Base-by-base conservation (phyloP, 2,888 invertebrate species). In the Drosophila rellima region DNA sequence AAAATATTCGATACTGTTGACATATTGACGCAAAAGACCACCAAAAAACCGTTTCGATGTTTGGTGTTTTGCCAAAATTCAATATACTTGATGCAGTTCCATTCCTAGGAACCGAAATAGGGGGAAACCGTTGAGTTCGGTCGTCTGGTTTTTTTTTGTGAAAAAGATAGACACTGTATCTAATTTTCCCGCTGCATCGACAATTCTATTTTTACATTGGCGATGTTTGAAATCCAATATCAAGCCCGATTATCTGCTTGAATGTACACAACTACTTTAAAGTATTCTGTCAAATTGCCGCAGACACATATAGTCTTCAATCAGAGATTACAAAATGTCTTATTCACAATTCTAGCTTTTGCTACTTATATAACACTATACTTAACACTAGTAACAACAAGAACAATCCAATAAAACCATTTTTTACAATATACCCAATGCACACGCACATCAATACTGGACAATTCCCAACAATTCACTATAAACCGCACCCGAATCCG, bases 371-470 rank as follows among this genome's bases (percentile, higher is more conserved):
- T n/a, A n/a, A n/a, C 13, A 18, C 4, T 13, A n/a, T 48, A 33
- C 33, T 33, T 20, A 33, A 33, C 31, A 33, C 18, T 18, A 18
- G 5, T 7, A 45, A 26, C 45, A 74, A 54, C 26, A 31, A 63
- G 60, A 48, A 31, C 52, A 59, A 65, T 63, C 52, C 51, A 40
- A 40, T 29, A 13, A 52, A 78, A 65, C 50, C 29, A 33, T 65
- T 77, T 44, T 75, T 61, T 71, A 77, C 51, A 75, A 51, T 60
- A 40, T 59, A 62, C 73, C 45, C 68, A 60, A 57, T 61, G 48
- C 66, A 60, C 65, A 54, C 42, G 57, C 64, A 70, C 64, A 44
- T 59, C 50, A 42, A 40, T 18, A 29, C 15, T 13, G 50, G 23
- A 40, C 45, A 31, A 45, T 35, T 42, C 26, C 35, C 51, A 47